Evolutionary conservation across 2,888 invertebrate species (phyloP), one percentile per base, ranked within the genome.

Genomic region (Actias luna): DNA sequence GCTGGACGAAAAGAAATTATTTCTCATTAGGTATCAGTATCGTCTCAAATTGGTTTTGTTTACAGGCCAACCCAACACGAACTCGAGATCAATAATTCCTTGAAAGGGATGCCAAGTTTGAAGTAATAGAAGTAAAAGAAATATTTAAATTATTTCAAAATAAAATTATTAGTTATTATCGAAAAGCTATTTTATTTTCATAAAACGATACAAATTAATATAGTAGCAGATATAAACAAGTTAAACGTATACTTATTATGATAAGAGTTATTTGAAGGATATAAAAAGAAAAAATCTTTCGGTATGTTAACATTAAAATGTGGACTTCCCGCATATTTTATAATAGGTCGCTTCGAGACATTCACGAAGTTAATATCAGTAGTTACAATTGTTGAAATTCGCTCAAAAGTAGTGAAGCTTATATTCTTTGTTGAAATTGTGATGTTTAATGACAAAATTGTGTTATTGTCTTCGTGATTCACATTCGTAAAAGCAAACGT

Each of bases 241-340:
- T 69, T 71, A 69, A 69, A 63, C 68, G 69, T 61, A 63, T 71
- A 36, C 58, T 63, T 61, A 65, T 69, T 63, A 61, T 64, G 62
- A 35, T 58, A 46, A 67, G 71, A 73, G 63, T 74, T 73, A 68
- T 81, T 89, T 36, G 83, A 82, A 62, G 93, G 83, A 71, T 95
- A 95, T 1, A 96, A 96, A 77, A 96, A 95, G 82, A 96, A 96
- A 80, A 96, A 96, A 80, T 96, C 95, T 69, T 93, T 92, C 1
- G 96, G 96, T 62, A 96, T 88, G 79, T 93, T 92, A 64, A 95
- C 93, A 72, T 95, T 93, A 63, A 96, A 89, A 65, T 94, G 93
- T 22, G 96, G 95, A 64, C 94, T 93, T 63, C 93, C 93, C 10
- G 94, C 95, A 70, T 85, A 85, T 67, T 88, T 82, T 29, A 77